A percentile compares a stretch with the other conserved stretches of the same genome.
Conservation (phyloP, 2,113 vertebrate species). For the Thymallus thymallus region DNA sequence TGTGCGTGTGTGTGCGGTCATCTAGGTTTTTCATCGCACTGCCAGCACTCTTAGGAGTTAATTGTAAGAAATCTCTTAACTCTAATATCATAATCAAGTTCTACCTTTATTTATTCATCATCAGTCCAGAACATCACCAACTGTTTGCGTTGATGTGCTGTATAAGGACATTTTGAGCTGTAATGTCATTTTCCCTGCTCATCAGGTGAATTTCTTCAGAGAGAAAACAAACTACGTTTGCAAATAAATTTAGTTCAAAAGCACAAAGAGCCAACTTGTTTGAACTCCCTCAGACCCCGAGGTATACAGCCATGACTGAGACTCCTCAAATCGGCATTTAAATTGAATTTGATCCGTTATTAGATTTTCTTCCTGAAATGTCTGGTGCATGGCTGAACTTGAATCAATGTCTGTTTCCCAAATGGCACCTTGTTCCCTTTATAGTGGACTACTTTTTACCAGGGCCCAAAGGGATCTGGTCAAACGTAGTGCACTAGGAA, state of each 20-base stretch:
- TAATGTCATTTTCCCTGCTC: not conserved
- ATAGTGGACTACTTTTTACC: no score
- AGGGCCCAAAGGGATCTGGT: no score
- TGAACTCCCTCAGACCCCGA: conserved; percentile 16
- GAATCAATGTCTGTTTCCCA: not conserved
- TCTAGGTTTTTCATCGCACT: no score
- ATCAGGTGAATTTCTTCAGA: conserved; percentile 47
- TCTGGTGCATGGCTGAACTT: not conserved
- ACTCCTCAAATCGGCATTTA: conserved; percentile 39
- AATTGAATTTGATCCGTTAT: conserved; percentile 54
- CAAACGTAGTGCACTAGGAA: no score
- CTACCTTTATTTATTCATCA: no score
- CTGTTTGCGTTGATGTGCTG: no score
- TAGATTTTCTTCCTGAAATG: conserved; percentile 51
- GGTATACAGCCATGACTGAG: not conserved
- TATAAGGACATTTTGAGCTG: no score
- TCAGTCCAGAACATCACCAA: no score
- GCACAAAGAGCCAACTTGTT: conserved; percentile 23
- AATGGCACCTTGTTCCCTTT: not conserved
- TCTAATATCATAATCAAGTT: no score
- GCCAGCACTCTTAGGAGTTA: no score
- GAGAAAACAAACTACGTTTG: conserved; percentile 23
- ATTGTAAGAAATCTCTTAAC: no score
- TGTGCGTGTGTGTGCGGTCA: no score
- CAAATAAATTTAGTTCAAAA: conserved; percentile 38